phyloP scores from a whole-genome alignment of 2,888 invertebrate genomes.

The Ormyrus thymus region DNA sequence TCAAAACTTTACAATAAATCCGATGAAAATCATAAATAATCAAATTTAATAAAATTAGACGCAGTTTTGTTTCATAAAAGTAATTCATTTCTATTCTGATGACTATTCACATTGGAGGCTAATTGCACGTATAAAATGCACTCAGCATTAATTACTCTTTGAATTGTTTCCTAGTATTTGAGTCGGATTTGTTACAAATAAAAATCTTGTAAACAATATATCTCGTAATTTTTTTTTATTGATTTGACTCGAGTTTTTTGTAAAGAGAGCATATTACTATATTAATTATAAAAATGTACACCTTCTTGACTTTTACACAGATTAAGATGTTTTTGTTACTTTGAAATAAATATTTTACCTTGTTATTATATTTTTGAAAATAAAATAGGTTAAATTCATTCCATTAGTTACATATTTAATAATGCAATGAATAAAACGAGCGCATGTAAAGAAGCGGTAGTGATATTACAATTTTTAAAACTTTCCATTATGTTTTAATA shows the following conservation, averaged over 20 bases:
- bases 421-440: not conserved
- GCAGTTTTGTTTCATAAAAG: slow-evolving; percentile 39
- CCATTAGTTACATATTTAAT: not conserved
- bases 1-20: slow-evolving; percentile 33
- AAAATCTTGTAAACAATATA: slow-evolving; percentile 14
- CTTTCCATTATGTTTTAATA: not conserved
- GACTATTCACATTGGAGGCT: slow-evolving; percentile 37
- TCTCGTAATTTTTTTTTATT: slow-evolving; percentile 16
- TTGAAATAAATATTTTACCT: slow-evolving; percentile 12
- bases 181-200: slow-evolving; percentile 2
- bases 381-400: not conserved
- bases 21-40: slow-evolving; percentile 49
- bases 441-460: too few relatives aligned
- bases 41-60: slow-evolving; percentile 35
- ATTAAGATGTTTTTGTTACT: slow-evolving; percentile 29
- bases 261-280: slow-evolving; percentile 53
- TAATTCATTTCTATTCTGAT: slow-evolving; percentile 19
- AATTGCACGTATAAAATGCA: slow-evolving; percentile 29
- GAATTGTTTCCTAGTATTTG: not conserved
- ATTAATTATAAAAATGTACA: slow-evolving; percentile 52
- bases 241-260: slow-evolving; percentile 33
- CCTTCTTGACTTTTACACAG: slow-evolving; percentile 38
- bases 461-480: not conserved
- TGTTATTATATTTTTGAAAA: not conserved
- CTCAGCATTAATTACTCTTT: slow-evolving; percentile 1